Conservation (phyloP, 2,113 vertebrate species). For the Lepisosteus oculatus region DNA sequence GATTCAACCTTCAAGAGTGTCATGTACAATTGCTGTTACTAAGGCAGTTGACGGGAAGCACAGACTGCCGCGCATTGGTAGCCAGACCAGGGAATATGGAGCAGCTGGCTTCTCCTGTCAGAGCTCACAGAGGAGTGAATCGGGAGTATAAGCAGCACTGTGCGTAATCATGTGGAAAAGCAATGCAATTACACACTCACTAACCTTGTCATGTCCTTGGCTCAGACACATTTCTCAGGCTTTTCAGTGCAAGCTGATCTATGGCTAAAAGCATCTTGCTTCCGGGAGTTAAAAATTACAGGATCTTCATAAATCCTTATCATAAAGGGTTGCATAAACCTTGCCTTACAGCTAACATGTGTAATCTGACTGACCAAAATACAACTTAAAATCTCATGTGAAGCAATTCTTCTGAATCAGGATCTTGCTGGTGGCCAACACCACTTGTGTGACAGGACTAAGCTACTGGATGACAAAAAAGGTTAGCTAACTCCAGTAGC, state of each 20-base stretch:
- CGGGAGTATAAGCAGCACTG: neutral
- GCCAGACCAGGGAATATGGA: neutral
- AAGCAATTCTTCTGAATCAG: too few species aligned
- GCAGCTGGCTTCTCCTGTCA: neutral
- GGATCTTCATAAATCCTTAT: too few species aligned
- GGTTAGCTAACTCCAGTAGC: too few species aligned
- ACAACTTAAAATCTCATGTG: too few species aligned
- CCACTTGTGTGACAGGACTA: too few species aligned
- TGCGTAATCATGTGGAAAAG: neutral
- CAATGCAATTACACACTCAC: conserved; percentile 1
- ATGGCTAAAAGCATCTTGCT: neutral
- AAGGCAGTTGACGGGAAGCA: too few species aligned
- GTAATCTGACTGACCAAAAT: too few species aligned
- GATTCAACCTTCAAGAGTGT: neutral
- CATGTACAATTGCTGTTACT: neutral
- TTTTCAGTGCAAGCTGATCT: neutral
- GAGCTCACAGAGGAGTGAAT: neutral
- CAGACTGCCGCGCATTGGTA: neutral
- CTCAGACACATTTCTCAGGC: neutral
- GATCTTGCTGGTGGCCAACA: too few species aligned
- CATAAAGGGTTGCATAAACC: too few species aligned
- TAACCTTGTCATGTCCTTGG: neutral
- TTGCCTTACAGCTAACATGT: too few species aligned
- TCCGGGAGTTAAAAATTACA: neutral
- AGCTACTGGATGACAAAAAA: too few species aligned